Percentiles rank a stretch among this genome's conserved stretches.
Evolutionary conservation across 2,113 vertebrate species (phyloP).

Genomic region (Thinocorus orbignyianus): DNA sequence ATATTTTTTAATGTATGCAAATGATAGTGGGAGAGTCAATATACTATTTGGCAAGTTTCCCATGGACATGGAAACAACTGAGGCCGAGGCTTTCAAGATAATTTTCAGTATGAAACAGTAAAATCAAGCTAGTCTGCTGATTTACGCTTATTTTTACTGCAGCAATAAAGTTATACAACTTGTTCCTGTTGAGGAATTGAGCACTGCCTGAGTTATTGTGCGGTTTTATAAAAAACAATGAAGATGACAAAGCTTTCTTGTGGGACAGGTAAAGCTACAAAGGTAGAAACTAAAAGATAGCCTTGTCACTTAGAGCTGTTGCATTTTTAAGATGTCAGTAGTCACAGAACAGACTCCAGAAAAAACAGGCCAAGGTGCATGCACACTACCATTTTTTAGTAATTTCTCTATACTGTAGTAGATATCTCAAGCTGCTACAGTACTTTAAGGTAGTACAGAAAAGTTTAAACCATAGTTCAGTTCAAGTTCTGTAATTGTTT

Average conservation of each 20-base stretch:
- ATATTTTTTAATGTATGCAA: slow-evolving; percentile 41
- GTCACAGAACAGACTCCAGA: neutral
- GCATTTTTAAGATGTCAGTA: neutral
- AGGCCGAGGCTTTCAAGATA: slow-evolving; percentile 29
- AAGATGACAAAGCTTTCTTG: neutral
- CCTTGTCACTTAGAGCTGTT: neutral
- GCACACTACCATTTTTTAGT: neutral
- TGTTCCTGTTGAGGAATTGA: neutral
- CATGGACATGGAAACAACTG: neutral
- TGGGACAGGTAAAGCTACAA: neutral
- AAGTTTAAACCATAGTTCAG: neutral
- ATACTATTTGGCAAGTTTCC: slow-evolving; percentile 49
- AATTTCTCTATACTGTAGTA: neutral
- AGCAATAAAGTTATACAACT: neutral
- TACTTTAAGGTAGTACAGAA: neutral
- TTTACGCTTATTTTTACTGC: neutral
- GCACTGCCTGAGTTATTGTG: neutral
- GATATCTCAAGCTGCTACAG: neutral
- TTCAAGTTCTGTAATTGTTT: neutral
- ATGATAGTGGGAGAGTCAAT: neutral
- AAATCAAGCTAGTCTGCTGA: neutral
- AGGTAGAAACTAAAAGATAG: neutral
- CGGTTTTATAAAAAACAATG: neutral
- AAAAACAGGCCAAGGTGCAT: neutral
- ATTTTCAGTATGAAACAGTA: slow-evolving; percentile 8